Conservation (phyloP, 2,797 vertebrate species). For the Lophius americanus region DNA sequence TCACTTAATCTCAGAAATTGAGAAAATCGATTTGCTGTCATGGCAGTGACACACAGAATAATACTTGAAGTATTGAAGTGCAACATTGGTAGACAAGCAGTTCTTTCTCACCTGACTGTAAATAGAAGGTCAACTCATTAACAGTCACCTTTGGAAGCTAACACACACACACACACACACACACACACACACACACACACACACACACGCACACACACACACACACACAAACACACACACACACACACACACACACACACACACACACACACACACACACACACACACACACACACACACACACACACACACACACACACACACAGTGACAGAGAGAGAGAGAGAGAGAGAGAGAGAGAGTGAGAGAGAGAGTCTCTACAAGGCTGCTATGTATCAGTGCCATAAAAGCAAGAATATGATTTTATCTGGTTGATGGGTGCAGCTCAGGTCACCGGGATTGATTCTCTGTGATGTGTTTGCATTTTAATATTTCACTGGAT, state of each 20-base stretch:
- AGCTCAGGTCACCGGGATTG: not conserved
- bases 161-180: slow-evolving; percentile 5
- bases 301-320: slow-evolving; percentile 5
- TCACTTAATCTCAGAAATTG: slow-evolving; percentile 32
- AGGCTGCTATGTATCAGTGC: slow-evolving; percentile 14
- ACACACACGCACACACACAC: not conserved
- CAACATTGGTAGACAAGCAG: slow-evolving; percentile 18
- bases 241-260: slow-evolving; percentile 17
- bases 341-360: too few relatives aligned
- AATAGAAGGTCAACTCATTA: slow-evolving; percentile 19
- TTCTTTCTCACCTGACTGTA: slow-evolving; percentile 27
- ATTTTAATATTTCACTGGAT: slow-evolving; percentile 15
- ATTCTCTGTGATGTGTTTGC: not conserved
- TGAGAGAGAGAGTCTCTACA: not conserved
- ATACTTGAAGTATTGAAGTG: not conserved
- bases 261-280: slow-evolving; percentile 15
- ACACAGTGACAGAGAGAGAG: too few relatives aligned
- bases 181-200: slow-evolving; percentile 6
- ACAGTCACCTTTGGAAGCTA: slow-evolving; percentile 41
- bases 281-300: too few relatives aligned
- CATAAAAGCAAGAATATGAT: slow-evolving; percentile 13
- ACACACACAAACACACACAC: slow-evolving; percentile 20
- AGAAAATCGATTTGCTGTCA: slow-evolving; percentile 45
- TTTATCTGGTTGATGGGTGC: slow-evolving; percentile 13
- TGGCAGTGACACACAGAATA: slow-evolving; percentile 34